phyloP scores from a whole-genome alignment of 2,888 invertebrate genomes.

The Clistopyga incitator region DNA sequence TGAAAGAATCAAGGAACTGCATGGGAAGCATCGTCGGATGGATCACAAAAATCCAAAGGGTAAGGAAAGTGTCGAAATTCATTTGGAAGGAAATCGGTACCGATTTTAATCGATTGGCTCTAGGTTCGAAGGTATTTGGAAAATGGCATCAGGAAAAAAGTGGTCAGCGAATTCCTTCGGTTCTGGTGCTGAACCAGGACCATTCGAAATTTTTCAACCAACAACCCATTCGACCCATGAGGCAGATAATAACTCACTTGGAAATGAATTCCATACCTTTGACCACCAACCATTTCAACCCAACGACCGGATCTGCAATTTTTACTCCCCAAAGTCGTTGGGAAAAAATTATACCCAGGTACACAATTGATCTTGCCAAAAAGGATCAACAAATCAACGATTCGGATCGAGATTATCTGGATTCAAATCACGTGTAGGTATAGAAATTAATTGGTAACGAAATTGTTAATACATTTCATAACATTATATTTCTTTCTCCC shows the following conservation, averaged over 20 bases:
- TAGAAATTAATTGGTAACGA: background rate
- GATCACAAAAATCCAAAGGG: constrained; percentile 15
- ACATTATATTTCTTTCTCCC: too few relatives aligned
- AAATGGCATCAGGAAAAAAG: background rate
- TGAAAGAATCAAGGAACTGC: background rate
- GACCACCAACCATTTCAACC: background rate
- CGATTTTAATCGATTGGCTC: background rate
- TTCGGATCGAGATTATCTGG: constrained; percentile 4
- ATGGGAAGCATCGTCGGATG: background rate
- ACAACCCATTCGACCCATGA: background rate
- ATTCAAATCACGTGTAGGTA: constrained; percentile 30
- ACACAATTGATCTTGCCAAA: background rate
- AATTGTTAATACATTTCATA: too few relatives aligned
- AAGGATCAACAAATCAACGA: background rate
- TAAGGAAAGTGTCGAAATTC: background rate
- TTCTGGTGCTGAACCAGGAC: constrained; percentile 9
- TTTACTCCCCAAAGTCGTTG: background rate
- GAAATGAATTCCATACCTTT: constrained; percentile 8
- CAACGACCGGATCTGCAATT: background rate
- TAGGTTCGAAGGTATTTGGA: constrained; percentile 11
- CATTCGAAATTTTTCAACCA: background rate
- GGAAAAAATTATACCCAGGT: background rate
- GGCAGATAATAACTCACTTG: background rate
- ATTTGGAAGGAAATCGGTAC: background rate
- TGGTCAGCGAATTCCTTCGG: constrained; percentile 8